A percentile compares a stretch with the other conserved stretches of the same genome.
These are phyloP conservation scores for Mola mola DNA, from an alignment of 2,113 vertebrate genomes.

Conservation along the genomic window DNA sequence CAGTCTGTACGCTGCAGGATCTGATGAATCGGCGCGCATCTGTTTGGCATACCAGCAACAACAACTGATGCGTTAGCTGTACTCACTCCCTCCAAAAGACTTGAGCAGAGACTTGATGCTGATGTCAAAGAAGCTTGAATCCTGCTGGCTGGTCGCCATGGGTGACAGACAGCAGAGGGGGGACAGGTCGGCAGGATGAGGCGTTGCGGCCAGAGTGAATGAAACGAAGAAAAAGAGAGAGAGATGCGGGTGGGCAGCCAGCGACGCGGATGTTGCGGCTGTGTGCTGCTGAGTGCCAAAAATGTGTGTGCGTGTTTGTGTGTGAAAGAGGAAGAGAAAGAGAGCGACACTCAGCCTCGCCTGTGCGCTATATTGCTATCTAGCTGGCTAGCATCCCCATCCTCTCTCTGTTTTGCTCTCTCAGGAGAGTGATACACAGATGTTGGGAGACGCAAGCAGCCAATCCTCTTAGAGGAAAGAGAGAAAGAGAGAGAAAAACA, in stretches of 20 bases:
- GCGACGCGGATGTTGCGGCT: conserved; percentile 70
- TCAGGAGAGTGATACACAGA: conserved; percentile 78
- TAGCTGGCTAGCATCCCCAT: conserved; percentile 63
- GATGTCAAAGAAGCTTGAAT: conserved; percentile 84
- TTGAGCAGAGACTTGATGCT: conserved; percentile 83
- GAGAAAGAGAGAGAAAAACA: conserved; percentile 6
- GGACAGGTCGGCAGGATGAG: conserved; percentile 72
- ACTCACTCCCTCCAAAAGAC: conserved; percentile 84
- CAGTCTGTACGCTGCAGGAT: conserved; percentile 8
- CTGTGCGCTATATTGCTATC: conserved; percentile 63
- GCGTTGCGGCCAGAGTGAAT: conserved; percentile 52
- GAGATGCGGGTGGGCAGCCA: conserved; percentile 54
- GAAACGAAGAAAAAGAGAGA: conserved; percentile 32
- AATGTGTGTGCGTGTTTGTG: conserved; percentile 39
- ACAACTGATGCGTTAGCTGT: conserved; percentile 47
- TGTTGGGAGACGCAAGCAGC: conserved; percentile 67
- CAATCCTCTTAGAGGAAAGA: conserved; percentile 78
- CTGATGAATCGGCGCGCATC: neutral
- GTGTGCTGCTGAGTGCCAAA: conserved; percentile 54
- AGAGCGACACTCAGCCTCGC: conserved; percentile 47
- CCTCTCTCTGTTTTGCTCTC: conserved; percentile 71
- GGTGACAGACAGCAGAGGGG: conserved; percentile 73
- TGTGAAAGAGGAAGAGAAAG: conserved; percentile 30
- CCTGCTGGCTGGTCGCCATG: conserved; percentile 84
- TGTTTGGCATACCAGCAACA: conserved; percentile 15